These are phyloP conservation scores for Pagetopsis macropterus DNA, from an alignment of 2,797 vertebrate genomes.

Conservation along the genomic window DNA sequence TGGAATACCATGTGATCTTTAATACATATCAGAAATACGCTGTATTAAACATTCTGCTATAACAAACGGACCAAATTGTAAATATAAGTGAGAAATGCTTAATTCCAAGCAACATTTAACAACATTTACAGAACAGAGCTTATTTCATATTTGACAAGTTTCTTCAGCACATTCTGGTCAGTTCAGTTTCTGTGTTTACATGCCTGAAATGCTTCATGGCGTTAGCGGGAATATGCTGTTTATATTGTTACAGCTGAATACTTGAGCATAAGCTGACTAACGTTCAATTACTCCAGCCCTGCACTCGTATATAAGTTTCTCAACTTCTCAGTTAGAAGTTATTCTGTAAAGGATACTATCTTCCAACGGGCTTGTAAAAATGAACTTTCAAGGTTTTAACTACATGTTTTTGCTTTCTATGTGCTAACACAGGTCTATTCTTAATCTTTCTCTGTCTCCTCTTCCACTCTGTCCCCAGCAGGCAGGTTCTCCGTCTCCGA, in stretches of 20 bases:
- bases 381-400: too few species aligned
- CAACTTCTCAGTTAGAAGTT: too few species aligned
- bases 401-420: too few species aligned
- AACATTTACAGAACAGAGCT: neutral
- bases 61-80: neutral
- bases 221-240: slow-evolving; percentile 1
- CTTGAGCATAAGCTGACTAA: neutral
- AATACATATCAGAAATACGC: too few species aligned
- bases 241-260: neutral
- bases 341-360: neutral
- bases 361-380: neutral
- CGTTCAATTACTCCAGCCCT: neutral
- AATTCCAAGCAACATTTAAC: too few species aligned
- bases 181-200: neutral
- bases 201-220: neutral
- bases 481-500: slow-evolving; percentile 40
- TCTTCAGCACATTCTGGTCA: neutral
- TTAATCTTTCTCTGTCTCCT: neutral
- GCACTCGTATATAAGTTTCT: neutral
- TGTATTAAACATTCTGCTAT: too few species aligned
- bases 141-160: neutral
- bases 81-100: too few species aligned
- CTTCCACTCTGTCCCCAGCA: slow-evolving; percentile 1
- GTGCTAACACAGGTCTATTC: too few species aligned
- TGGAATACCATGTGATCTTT: too few species aligned